A percentile compares a stretch with the other conserved stretches of the same genome.
phyloP scores from a whole-genome alignment of 2,888 invertebrate species.

The Pseudanteris insignis region DNA sequence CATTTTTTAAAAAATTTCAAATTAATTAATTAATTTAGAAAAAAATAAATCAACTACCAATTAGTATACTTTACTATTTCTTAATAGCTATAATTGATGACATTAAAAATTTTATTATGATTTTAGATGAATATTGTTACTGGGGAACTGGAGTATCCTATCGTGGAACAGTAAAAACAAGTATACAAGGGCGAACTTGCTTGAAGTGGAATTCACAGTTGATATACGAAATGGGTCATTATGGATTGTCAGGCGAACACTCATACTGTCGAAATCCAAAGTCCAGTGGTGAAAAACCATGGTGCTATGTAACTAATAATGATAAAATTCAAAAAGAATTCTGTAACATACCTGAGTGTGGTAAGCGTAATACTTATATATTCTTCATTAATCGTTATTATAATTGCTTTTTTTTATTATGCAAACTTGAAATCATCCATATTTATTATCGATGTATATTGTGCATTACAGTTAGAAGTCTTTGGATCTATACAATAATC shows the following conservation, averaged over 20 bases:
- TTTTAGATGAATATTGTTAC: constrained; percentile 82
- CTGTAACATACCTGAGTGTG: constrained; percentile 89
- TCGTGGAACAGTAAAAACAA: constrained; percentile 80
- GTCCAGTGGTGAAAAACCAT: constrained; percentile 81
- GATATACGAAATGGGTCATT: constrained; percentile 18
- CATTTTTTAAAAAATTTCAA: too few species aligned
- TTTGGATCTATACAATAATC: constrained; percentile 83
- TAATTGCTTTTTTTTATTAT: constrained; percentile 3
- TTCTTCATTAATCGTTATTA: too few species aligned
- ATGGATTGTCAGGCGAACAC: constrained; percentile 78
- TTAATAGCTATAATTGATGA: constrained; percentile 6
- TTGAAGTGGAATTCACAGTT: constrained; percentile 74
- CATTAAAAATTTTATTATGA: too few species aligned
- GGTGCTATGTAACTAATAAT: constrained; percentile 83
- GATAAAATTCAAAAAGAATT: constrained; percentile 79
- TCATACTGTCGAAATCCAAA: constrained; percentile 93
- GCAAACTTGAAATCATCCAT: too few species aligned
- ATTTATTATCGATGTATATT: too few species aligned
- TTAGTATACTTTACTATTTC: neutral
- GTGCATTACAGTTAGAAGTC: constrained; percentile 79
- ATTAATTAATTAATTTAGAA: too few species aligned
- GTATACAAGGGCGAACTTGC: constrained; percentile 78
- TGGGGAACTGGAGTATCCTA: constrained; percentile 88
- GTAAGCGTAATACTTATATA: too few species aligned
- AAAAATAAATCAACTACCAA: too few species aligned